Base-by-base conservation (phyloP, 2,888 invertebrate genomes). In the Eupelmus urozonus region DNA sequence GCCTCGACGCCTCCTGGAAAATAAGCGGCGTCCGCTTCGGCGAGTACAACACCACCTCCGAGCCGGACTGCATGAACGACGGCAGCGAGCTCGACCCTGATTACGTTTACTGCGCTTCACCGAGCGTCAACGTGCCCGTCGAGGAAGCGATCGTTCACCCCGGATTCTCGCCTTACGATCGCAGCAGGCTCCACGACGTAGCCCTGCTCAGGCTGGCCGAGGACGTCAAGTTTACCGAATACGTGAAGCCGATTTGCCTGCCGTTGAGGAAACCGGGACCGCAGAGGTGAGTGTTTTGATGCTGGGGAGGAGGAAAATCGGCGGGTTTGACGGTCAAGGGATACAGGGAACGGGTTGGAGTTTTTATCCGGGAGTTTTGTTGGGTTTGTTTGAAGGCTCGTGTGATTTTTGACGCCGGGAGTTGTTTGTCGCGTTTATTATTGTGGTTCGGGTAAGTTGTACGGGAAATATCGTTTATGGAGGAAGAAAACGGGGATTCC, bases 71-170 rank as follows among this genome's bases (percentile, higher is more conserved):
- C 85, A 85, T 92, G 18, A 85, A 85, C 16, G 90, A 87, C 7
- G 92, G 81, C 1, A 82, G 80, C 0, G 40, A 66, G n/a, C n/a
- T n/a, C n/a, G n/a, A n/a, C n/a, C n/a, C n/a, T 1, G 81, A 66
- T 13, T 45, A 81, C 34, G 69, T 92, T 80, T 55, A 23, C 11
- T 96, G 95, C 88, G 91, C 93, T 1, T 91, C 91, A 0, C 89
- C 92, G 0, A 92, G 93, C 0, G 84, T 93, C 34, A 92, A 94
- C 85, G 89, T 95, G 1, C 90, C 91, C 0, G 90, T 95, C 1
- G 94, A 94, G 81, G 90, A 92, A 79, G 87, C 90, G 51, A 93
- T 95, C 45, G 90, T 93, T 0, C 95, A 96, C 86, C 93, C 94
- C 78, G 16, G 5, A 23, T 65, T 65, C n/a, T 13, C 53, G 7